Evolutionary conservation across 2,797 vertebrate species (phyloP).

Genomic region (Hipposideros larvatus): DNA sequence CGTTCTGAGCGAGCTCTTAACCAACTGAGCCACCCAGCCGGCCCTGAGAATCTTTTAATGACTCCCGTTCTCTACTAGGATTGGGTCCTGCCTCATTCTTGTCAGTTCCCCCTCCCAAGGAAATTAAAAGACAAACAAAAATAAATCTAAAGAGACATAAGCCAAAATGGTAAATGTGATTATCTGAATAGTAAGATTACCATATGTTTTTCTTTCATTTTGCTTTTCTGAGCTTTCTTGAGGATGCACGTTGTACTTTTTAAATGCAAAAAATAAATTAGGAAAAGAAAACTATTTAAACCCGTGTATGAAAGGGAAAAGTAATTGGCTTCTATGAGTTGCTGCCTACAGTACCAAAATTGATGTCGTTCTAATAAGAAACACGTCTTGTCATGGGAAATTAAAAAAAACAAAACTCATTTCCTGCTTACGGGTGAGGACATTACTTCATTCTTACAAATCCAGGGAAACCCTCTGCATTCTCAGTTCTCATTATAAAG

Average conservation of each 20-base stretch:
- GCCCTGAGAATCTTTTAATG: not conserved
- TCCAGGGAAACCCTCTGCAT: not conserved
- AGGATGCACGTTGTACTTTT: not conserved
- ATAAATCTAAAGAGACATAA: not conserved
- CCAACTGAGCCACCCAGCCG: too few species aligned
- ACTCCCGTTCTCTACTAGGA: not conserved
- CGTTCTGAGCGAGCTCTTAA: too few species aligned
- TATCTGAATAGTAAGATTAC: not conserved
- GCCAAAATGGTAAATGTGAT: not conserved
- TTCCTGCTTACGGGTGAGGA: not conserved
- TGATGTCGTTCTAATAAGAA: not conserved
- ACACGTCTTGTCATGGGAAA: not conserved
- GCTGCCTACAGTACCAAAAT: not conserved
- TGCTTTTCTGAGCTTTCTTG: conserved; percentile 7
- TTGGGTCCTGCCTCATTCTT: not conserved
- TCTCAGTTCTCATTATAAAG: not conserved
- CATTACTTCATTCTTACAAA: not conserved
- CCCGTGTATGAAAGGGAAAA: not conserved
- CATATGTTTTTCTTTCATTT: not conserved
- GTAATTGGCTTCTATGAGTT: not conserved
- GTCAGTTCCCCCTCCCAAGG: not conserved
- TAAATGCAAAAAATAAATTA: not conserved
- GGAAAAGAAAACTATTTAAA: conserved; percentile 19
- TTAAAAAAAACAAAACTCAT: not conserved
- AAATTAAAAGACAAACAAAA: not conserved